phyloP scores from a whole-genome alignment of 2,113 vertebrate species.

The Corythaixoides concolor region DNA sequence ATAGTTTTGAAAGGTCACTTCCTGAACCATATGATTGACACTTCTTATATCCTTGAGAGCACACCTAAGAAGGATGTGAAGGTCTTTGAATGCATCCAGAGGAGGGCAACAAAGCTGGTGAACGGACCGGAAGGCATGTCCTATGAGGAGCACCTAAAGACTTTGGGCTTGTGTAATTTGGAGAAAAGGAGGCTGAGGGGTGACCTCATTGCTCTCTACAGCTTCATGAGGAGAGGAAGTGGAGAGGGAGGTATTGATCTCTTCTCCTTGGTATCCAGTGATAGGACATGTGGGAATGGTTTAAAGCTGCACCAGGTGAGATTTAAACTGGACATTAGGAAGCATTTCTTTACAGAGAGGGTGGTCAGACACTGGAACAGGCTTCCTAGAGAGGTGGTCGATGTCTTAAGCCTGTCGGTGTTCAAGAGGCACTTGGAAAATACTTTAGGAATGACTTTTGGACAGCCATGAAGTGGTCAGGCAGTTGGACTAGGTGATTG shows the following conservation, averaged over 20 bases:
- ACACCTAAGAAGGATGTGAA: background rate
- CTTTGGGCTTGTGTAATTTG: background rate
- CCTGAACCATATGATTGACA: background rate
- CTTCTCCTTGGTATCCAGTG: too few relatives aligned
- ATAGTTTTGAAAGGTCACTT: background rate
- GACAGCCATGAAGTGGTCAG: background rate
- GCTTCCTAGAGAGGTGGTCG: background rate
- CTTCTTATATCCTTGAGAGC: background rate
- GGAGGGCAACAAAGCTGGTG: background rate
- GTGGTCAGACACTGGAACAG: background rate
- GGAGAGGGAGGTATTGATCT: too few relatives aligned
- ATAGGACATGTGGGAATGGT: rapidly evolving
- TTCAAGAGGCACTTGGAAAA: background rate
- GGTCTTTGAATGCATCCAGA: background rate
- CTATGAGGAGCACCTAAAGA: too few relatives aligned
- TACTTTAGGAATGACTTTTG: background rate
- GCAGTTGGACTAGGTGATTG: background rate
- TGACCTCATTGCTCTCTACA: background rate
- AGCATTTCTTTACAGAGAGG: background rate
- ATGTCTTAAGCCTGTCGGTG: too few relatives aligned
- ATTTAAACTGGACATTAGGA: background rate
- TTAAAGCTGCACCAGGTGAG: background rate
- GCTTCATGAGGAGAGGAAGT: background rate
- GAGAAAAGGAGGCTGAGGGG: background rate
- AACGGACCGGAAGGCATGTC: background rate